Evolutionary conservation across 2,113 vertebrate species (phyloP).

Genomic region (Petrocephalus microphthalmus): DNA sequence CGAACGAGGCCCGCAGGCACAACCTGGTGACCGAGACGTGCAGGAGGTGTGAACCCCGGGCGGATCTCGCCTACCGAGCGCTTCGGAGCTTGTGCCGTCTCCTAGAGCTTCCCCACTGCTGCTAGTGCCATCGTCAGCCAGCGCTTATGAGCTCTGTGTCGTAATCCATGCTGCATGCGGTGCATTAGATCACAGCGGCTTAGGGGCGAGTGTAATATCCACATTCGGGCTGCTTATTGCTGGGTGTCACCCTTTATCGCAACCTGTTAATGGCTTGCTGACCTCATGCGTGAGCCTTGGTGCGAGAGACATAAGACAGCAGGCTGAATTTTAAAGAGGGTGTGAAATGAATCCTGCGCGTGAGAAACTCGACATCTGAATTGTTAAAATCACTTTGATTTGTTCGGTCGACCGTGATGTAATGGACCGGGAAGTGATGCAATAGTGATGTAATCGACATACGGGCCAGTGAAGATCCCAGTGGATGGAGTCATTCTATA

Average conservation of each 20-base stretch:
- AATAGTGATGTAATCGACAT: neutral
- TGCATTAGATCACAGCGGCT: neutral
- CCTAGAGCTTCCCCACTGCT: neutral
- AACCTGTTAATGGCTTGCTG: neutral
- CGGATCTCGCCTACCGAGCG: neutral
- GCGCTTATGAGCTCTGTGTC: neutral
- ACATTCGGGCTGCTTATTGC: neutral
- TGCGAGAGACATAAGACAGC: neutral
- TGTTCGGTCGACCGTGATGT: neutral
- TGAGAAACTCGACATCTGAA: neutral
- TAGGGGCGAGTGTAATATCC: neutral
- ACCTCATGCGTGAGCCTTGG: neutral
- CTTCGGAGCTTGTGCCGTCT: too few relatives aligned
- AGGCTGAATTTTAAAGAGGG: neutral
- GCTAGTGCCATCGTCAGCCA: neutral
- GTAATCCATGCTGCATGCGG: neutral
- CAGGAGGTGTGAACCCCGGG: constrained; percentile 68
- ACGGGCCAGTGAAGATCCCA: neutral
- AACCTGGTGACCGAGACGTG: constrained; percentile 74
- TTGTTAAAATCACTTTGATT: neutral
- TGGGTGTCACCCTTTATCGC: neutral
- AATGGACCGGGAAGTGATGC: neutral
- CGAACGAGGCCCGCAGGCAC: constrained; percentile 70
- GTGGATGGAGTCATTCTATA: neutral
- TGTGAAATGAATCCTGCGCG: neutral